phyloP scores from a whole-genome alignment of 2,888 invertebrate species.

The Chymomyza fuscimana region DNA sequence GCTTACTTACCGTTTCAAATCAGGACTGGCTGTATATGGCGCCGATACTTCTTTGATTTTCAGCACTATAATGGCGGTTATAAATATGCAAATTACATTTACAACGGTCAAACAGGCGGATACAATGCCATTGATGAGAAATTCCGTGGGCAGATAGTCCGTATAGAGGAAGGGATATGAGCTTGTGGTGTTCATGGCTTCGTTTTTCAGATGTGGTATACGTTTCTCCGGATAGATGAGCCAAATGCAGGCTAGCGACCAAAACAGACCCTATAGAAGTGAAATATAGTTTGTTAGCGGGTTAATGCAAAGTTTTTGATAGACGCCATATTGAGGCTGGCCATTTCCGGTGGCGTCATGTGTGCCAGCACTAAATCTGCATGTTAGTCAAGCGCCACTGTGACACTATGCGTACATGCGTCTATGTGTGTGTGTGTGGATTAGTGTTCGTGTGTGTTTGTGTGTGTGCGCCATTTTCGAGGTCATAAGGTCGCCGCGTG shows the following conservation, averaged over 20 bases:
- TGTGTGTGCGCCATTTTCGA: slow-evolving; percentile 21
- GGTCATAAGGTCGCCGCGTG: slow-evolving; percentile 60
- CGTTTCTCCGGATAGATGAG: slow-evolving; percentile 84
- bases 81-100: slow-evolving; percentile 91
- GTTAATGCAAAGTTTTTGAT: slow-evolving; percentile 34
- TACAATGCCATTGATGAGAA: slow-evolving; percentile 88
- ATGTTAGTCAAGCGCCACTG: slow-evolving; percentile 2
- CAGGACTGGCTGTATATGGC: slow-evolving; percentile 88
- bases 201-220: slow-evolving; percentile 86
- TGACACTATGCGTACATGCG: slow-evolving; percentile 1
- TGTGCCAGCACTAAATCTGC: slow-evolving; percentile 13
- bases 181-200: slow-evolving; percentile 83
- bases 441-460: background rate
- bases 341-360: slow-evolving; percentile 20
- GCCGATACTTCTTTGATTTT: slow-evolving; percentile 93
- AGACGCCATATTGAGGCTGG: slow-evolving; percentile 29
- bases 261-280: slow-evolving; percentile 84
- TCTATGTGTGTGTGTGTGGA: slow-evolving; percentile 7
- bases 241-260: slow-evolving; percentile 88
- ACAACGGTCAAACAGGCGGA: slow-evolving; percentile 89
- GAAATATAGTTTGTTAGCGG: slow-evolving; percentile 21
- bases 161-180: slow-evolving; percentile 86
- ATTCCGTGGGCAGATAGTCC: slow-evolving; percentile 88
- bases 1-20: slow-evolving; percentile 82
- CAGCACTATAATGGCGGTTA: slow-evolving; percentile 88